Conservation (phyloP, 2,888 invertebrate species). For the Macrophya alboannulata region DNA sequence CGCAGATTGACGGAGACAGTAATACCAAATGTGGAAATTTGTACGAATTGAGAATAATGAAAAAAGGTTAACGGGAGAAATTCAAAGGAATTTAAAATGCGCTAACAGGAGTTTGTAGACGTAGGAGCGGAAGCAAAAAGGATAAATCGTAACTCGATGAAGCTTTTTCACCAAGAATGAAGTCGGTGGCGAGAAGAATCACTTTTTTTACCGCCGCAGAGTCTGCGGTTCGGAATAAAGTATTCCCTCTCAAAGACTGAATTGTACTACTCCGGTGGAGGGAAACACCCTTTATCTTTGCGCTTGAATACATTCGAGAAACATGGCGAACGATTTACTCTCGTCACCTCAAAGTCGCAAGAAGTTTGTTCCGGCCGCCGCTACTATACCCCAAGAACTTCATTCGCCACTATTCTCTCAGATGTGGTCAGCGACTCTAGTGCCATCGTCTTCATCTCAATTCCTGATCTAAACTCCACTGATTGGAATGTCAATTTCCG, state of each 20-base stretch:
- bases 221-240: not conserved
- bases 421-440: not conserved
- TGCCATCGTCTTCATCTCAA: not conserved
- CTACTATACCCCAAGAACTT: slow-evolving; percentile 10
- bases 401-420: not conserved
- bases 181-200: not conserved
- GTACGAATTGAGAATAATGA: not conserved
- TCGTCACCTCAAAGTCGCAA: slow-evolving; percentile 18
- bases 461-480: slow-evolving; percentile 8
- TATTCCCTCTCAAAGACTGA: slow-evolving; percentile 34
- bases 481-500: not conserved
- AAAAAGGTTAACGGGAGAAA: slow-evolving; percentile 8
- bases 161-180: not conserved
- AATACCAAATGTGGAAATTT: not conserved
- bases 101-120: not conserved
- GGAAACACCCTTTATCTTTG: slow-evolving; percentile 53
- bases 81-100: slow-evolving; percentile 8
- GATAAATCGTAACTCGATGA: slow-evolving; percentile 35
- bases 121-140: not conserved
- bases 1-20: not conserved
- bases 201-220: slow-evolving; percentile 13
- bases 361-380: not conserved
- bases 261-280: slow-evolving; percentile 26
- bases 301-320: slow-evolving; percentile 38
- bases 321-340: slow-evolving; percentile 38